Evolutionary conservation across 2,113 vertebrate genomes (phyloP), one percentile per base, ranked within the genome.

Genomic region (Candoia aspera): DNA sequence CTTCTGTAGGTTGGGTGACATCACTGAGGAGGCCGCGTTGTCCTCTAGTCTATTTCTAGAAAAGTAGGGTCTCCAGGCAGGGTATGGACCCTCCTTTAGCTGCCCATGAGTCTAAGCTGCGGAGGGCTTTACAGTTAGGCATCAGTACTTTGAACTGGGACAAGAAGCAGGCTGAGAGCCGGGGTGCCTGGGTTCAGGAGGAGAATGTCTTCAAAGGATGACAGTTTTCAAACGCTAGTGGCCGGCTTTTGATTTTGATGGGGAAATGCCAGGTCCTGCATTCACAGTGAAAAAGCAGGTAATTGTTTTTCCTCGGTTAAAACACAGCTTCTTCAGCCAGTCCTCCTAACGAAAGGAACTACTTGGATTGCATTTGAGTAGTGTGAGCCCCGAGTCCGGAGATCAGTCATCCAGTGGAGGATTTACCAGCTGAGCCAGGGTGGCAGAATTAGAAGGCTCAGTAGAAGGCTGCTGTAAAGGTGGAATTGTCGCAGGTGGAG

Each of bases 221-320:
- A 57, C 26, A 55, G 19, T 59, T 92, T 59, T 49, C 46, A 86
- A 29, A 55, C 93, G 33, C 13, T 57, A 91, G 46, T 92, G 33
- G 23, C 57, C 15, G 46, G 33, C 21, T 92, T 29, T 64, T 84
- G 91, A 42, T 83, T 60, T 64, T n/a, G 54, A 23, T 91, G 79
- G 87, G 29, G 15, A 88, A 89, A 46, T 0, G 3, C 9, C 17
- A 17, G 13, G 17, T 79, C 90, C 53, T 42, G 5, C 0, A 79
- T 54, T 17, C 23, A 24, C 90, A 53, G 5, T 54, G 58, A 84
- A 91, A 42, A 60, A 13, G 24, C 60, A 15, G 26, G 53, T 79
- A 3, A 33, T 53, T 59, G n/a, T 0, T 53, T 84, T 68, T 13
- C 46, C 23, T 85, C 46, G 53, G 24, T 53, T 15, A 85, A 12